Conservation (phyloP, 2,113 vertebrate species). For the Elaphurus davidianus region DNA sequence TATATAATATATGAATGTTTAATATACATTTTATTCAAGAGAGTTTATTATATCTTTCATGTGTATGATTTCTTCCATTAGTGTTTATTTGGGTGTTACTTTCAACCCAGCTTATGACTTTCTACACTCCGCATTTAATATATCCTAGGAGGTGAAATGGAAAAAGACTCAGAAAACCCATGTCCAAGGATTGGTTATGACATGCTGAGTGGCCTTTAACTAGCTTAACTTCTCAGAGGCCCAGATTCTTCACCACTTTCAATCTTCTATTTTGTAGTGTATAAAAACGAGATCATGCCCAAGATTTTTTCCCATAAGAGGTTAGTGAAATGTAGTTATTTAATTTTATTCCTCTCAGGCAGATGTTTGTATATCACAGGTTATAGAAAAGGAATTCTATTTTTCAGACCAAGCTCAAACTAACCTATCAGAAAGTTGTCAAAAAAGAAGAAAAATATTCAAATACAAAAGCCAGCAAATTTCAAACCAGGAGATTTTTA, state of each 20-base stretch:
- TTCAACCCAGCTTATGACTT: background rate
- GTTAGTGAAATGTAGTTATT: background rate
- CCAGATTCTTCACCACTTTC: background rate
- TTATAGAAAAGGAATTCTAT: background rate
- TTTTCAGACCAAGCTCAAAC: background rate
- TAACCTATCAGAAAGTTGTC: background rate
- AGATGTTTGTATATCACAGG: background rate
- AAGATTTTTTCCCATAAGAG: background rate
- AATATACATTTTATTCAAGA: background rate
- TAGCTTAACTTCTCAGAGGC: background rate
- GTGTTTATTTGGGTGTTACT: background rate
- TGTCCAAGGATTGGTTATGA: background rate
- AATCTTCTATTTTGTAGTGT: background rate
- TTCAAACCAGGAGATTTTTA: background rate
- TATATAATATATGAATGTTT: background rate
- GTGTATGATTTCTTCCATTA: background rate
- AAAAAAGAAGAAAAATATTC: slow-evolving; percentile 27
- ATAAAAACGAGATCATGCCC: background rate
- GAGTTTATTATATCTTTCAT: background rate
- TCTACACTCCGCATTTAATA: background rate
- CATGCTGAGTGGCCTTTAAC: background rate
- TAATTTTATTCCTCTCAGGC: background rate
- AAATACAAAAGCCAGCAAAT: background rate
- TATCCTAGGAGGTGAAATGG: background rate
- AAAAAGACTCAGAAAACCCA: background rate